Percentiles rank a stretch among this genome's conserved stretches.
phyloP scores from a whole-genome alignment of 2,797 vertebrate genomes.

The Kryptolebias ocellatus region DNA sequence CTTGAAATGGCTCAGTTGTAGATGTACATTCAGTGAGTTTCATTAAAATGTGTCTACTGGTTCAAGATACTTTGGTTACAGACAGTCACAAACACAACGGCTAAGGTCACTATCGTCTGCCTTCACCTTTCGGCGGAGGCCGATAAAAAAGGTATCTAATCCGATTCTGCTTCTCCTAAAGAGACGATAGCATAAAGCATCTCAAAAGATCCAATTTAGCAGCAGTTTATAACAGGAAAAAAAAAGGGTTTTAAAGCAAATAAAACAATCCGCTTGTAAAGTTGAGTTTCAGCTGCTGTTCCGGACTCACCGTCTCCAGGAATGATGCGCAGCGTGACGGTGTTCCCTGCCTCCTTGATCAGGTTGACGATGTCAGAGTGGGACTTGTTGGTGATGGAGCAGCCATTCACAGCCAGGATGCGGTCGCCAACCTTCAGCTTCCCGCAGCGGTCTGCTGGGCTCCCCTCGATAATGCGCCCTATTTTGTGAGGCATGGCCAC shows the following conservation, averaged over 20 bases:
- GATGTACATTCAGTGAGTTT: too few relatives aligned
- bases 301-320: slow-evolving; percentile 93
- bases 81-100: too few relatives aligned
- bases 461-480: slow-evolving; percentile 99
- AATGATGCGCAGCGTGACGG: slow-evolving; percentile 98
- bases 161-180: too few relatives aligned
- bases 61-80: too few relatives aligned
- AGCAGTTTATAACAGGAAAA: neutral
- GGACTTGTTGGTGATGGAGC: slow-evolving; percentile 99
- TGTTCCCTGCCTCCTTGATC: slow-evolving; percentile 99
- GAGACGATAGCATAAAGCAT: neutral
- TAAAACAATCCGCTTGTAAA: neutral
- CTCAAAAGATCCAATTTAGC: neutral
- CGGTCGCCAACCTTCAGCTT: slow-evolving; percentile 99
- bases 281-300: accelerated
- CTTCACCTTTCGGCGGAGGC: too few relatives aligned
- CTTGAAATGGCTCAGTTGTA: too few relatives aligned
- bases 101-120: too few relatives aligned
- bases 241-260: neutral
- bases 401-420: slow-evolving; percentile 96
- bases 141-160: too few relatives aligned
- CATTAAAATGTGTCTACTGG: too few relatives aligned
- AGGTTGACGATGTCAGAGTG: slow-evolving; percentile 99
- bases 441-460: slow-evolving; percentile 98
- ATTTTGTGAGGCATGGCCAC: slow-evolving; percentile 99